Percentiles rank a stretch among this genome's conserved stretches.
These are phyloP conservation scores for Calosoma granatense DNA, from an alignment of 1,140 invertebrate genomes.

Conservation along the genomic window DNA sequence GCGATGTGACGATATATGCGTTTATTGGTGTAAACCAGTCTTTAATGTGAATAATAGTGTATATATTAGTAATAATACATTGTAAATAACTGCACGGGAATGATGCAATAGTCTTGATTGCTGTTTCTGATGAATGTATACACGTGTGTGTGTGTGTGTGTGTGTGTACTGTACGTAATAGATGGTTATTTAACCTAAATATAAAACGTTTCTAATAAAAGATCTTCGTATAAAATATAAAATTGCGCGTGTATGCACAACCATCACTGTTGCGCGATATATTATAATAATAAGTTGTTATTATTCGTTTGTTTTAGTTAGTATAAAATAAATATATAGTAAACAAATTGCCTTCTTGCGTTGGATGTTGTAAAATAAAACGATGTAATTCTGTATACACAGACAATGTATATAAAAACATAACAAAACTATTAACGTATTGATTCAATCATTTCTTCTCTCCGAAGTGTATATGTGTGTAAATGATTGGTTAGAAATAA, in stretches of 20 bases:
- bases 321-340: slow-evolving; percentile 7
- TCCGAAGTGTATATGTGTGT: too few species aligned
- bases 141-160: neutral
- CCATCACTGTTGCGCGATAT: neutral
- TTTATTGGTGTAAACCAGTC: too few species aligned
- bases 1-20: too few species aligned
- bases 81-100: too few species aligned
- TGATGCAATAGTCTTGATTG: neutral
- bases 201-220: slow-evolving; percentile 4
- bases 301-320: slow-evolving; percentile 2
- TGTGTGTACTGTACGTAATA: neutral
- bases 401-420: too few species aligned
- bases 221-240: slow-evolving; percentile 7
- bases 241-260: neutral
- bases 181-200: slow-evolving; percentile 1
- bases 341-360: neutral
- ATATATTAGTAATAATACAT: too few species aligned
- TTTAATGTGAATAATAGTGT: too few species aligned
- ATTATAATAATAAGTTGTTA: slow-evolving; percentile 7
- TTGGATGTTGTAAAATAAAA: slow-evolving; percentile 4
- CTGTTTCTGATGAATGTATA: neutral
- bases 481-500: too few species aligned
- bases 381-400: neutral
- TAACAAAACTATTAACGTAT: too few species aligned
- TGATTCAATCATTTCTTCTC: too few species aligned